phyloP scores from a whole-genome alignment of 2,113 vertebrate genomes.

The Amphiprion percula region DNA sequence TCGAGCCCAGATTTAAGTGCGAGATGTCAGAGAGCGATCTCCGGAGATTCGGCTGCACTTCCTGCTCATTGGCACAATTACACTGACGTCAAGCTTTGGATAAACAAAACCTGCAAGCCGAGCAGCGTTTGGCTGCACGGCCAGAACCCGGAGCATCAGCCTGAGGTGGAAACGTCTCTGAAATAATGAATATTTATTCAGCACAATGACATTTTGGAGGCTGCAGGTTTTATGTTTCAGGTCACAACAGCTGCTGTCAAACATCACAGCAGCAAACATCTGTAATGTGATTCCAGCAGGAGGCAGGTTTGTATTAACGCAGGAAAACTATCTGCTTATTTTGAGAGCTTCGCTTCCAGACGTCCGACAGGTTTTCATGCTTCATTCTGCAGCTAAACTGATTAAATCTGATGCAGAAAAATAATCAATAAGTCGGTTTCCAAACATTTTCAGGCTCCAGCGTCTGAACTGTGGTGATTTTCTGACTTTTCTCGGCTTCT shows the following conservation, averaged over 20 bases:
- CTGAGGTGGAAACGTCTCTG: conserved; percentile 4
- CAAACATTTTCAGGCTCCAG: background rate
- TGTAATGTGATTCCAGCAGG: too few species aligned
- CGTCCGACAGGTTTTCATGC: background rate
- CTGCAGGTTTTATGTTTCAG: too few species aligned
- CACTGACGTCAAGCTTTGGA: conserved; percentile 52
- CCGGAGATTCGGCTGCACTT: conserved; percentile 39
- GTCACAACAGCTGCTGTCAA: background rate
- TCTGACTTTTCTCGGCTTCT: too few species aligned
- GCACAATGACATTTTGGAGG: conserved; percentile 16
- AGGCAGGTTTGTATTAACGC: too few species aligned
- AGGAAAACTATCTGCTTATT: too few species aligned
- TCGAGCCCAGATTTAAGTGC: background rate
- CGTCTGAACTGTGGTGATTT: too few species aligned
- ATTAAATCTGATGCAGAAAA: conserved; percentile 16
- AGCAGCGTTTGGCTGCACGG: conserved; percentile 24
- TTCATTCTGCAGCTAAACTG: conserved; percentile 5
- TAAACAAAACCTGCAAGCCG: conserved; percentile 43
- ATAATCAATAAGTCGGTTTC: background rate
- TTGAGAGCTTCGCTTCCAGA: too few species aligned
- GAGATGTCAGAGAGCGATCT: background rate
- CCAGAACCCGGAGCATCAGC: conserved; percentile 15
- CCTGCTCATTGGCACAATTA: conserved; percentile 48
- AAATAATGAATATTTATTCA: conserved; percentile 54
- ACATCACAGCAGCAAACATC: too few species aligned